These are phyloP conservation scores for Hirudinaria manillensis DNA, from an alignment of 2,888 invertebrate species.

Conservation along the genomic window DNA sequence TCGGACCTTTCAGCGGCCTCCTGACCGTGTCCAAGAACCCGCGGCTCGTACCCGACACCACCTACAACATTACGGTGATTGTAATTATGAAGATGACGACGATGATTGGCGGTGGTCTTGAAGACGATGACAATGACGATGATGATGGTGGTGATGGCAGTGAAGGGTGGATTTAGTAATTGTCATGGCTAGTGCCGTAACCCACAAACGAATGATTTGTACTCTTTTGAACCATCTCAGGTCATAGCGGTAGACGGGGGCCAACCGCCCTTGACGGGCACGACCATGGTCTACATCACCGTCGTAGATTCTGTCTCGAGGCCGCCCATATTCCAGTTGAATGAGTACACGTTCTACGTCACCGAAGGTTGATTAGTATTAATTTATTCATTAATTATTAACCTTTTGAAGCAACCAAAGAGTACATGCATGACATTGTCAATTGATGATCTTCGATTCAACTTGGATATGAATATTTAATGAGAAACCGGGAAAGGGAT, in stretches of 20 bases:
- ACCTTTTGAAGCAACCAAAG: too few species aligned
- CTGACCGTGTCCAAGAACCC: not conserved
- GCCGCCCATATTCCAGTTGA: conserved; percentile 47
- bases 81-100: too few species aligned
- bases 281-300: conserved; percentile 62
- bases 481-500: too few species aligned
- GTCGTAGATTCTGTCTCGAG: conserved; percentile 53
- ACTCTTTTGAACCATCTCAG: conserved; percentile 50
- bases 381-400: too few species aligned
- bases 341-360: conserved; percentile 47
- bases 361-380: conserved; percentile 44
- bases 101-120: too few species aligned
- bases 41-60: not conserved
- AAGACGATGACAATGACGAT: not conserved
- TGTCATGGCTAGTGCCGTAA: not conserved
- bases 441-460: too few species aligned
- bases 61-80: conserved; percentile 22
- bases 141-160: not conserved
- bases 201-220: too few species aligned
- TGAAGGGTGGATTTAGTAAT: not conserved
- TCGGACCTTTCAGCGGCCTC: not conserved
- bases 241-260: conserved; percentile 62
- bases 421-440: too few species aligned
- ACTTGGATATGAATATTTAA: too few species aligned
- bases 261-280: conserved; percentile 68